Conservation (phyloP, 2,888 invertebrate species). For the Hermodice carunculata region DNA sequence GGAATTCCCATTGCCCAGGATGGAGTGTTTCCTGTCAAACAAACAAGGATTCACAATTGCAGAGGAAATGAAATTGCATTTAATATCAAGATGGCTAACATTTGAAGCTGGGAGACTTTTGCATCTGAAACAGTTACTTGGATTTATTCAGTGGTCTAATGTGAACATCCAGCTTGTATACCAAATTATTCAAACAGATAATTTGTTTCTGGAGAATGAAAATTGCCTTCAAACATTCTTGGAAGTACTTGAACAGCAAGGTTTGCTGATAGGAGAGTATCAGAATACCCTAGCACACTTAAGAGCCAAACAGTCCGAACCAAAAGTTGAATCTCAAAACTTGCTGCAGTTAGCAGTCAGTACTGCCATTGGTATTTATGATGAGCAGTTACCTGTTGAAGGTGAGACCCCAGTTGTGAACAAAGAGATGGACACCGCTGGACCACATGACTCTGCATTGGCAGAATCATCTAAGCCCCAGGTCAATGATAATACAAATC, state of each 20-base stretch:
- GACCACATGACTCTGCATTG: too few species aligned
- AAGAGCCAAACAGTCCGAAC: conserved; percentile 43
- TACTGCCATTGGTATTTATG: neutral
- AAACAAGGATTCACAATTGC: conserved; percentile 69
- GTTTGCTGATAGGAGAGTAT: conserved; percentile 62
- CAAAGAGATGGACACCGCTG: too few species aligned
- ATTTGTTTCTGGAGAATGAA: conserved; percentile 75
- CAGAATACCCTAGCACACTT: conserved; percentile 46
- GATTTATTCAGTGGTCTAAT: conserved; percentile 57
- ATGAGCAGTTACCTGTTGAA: neutral
- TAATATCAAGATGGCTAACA: conserved; percentile 75
- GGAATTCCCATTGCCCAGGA: conserved; percentile 70
- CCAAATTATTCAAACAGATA: conserved; percentile 74
- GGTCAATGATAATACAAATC: too few species aligned
- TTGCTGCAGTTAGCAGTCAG: neutral
- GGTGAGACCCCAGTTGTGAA: too few species aligned
- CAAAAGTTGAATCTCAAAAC: neutral
- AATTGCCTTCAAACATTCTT: conserved; percentile 75
- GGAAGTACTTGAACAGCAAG: conserved; percentile 72
- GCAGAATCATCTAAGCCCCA: too few species aligned
- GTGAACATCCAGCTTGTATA: conserved; percentile 60
- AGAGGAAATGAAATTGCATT: conserved; percentile 68
- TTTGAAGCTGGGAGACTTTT: too few species aligned
- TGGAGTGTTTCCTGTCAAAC: conserved; percentile 74
- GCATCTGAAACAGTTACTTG: too few species aligned